Conservation (phyloP, 2,797 vertebrate genomes). For the Sandelia bainsii region DNA sequence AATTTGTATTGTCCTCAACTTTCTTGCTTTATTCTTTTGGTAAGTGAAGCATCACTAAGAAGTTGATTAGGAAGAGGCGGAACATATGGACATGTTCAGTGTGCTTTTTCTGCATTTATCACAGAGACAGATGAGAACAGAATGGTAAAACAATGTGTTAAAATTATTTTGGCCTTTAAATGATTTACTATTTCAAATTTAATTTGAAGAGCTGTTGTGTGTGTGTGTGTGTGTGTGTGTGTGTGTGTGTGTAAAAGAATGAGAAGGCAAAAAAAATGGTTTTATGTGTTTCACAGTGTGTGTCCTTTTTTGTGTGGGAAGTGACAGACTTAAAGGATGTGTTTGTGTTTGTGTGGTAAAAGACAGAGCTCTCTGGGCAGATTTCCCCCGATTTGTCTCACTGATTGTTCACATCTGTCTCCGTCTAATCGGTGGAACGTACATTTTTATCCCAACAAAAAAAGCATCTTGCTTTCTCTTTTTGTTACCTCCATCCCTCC, state of each 20-base stretch:
- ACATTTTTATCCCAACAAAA: constrained; percentile 64
- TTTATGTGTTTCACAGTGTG: constrained; percentile 16
- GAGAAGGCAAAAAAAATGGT: not conserved
- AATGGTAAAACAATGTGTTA: constrained; percentile 1
- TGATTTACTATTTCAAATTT: not conserved
- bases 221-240: too few relatives aligned
- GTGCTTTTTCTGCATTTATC: constrained; percentile 10
- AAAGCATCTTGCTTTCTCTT: constrained; percentile 30
- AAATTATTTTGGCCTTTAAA: not conserved
- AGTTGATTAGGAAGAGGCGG: constrained; percentile 14
- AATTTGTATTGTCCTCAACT: not conserved
- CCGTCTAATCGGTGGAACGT: constrained; percentile 65
- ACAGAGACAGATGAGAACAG: constrained; percentile 7
- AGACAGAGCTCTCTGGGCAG: constrained; percentile 44
- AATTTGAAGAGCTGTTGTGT: not conserved
- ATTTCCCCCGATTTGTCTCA: constrained; percentile 64
- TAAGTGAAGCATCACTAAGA: constrained; percentile 19
- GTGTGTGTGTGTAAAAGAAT: not conserved
- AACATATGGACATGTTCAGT: constrained; percentile 26
- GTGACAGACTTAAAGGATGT: constrained; percentile 5
- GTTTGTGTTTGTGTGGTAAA: constrained; percentile 24
- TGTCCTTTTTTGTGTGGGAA: constrained; percentile 24
- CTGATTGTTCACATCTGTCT: constrained; percentile 72
- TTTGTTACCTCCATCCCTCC: constrained; percentile 23
- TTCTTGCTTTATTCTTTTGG: not conserved